Evolutionary conservation across 2,888 invertebrate species (phyloP), one percentile per base, ranked within the genome.

Genomic region (Seira ritae): DNA sequence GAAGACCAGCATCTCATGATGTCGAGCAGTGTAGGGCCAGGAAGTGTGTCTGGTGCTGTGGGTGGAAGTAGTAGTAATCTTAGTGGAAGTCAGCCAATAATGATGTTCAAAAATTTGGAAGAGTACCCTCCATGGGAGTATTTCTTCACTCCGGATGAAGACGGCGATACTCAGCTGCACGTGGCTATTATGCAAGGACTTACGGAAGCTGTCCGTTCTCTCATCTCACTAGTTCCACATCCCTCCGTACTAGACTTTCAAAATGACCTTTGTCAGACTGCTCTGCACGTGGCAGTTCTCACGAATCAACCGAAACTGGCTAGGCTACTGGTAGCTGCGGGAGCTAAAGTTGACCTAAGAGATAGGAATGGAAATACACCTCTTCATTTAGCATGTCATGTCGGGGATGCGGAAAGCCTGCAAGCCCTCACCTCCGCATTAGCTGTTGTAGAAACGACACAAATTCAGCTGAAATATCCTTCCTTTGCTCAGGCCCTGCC

Each of bases 141-240:
- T 88, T 94, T 94, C 88, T 96, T 94, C 90, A 92, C 94, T 87
- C 96, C 95, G 89, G 95, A 96, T 90, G 94, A 95, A 86, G 96
- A 96, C 89, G 97, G 96, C 88, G 96, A 97, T 91, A 96, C 96
- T 96, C 96, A 93, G 95, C 92, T 98, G 89, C 98, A 98, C 92
- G 93, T 95, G 89, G 95, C 97, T 42, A 95, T 97, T 89, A 93
- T 95, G 75, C 94, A 95, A 86, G 94, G 95, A 67, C 94, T 94
- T 90, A 92, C 93, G 84, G 94, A 95, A 89, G 94, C 95, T 84
- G 94, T 95, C 0, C 92, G 94, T 87, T 94, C 94, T 71, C 92
- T 97, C 70, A 95, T 97, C 89, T 93, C 94, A 85, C 92, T 95
- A 90, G 95, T 95, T 83, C 96, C 96, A 46, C 94, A 95, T 91